Evolutionary conservation across 1,140 invertebrate genomes (phyloP).

Genomic region (Wiebesia pumilae): DNA sequence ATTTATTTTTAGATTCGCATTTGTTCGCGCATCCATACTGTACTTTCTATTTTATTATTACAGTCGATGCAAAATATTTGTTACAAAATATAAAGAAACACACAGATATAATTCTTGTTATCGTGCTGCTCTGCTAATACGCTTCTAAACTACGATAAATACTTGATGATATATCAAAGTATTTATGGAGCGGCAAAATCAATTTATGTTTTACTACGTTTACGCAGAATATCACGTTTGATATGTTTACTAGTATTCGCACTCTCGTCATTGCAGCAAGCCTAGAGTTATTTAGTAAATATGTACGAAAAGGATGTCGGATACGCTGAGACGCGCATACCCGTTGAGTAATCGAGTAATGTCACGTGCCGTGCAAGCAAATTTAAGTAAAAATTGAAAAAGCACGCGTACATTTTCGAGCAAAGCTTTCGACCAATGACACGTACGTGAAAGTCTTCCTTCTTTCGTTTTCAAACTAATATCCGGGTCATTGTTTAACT

Average conservation of each 20-base stretch:
- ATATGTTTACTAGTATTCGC: background rate
- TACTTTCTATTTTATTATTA: background rate
- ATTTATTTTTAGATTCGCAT: background rate
- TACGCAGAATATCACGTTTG: slow-evolving; percentile 1
- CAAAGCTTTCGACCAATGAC: slow-evolving; percentile 10
- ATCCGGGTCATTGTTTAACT: slow-evolving; percentile 16
- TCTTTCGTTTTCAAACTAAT: background rate
- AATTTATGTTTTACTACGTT: background rate
- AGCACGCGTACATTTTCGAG: background rate
- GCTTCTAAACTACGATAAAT: background rate
- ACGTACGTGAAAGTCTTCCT: background rate
- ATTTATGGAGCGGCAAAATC: background rate
- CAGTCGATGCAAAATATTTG: background rate
- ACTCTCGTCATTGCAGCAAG: background rate
- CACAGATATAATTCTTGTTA: background rate
- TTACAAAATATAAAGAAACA: background rate
- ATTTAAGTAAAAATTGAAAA: background rate
- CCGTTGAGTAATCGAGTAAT: background rate
- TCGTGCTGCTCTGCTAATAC: too few relatives aligned
- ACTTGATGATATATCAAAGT: background rate
- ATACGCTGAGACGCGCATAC: background rate
- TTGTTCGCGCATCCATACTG: background rate
- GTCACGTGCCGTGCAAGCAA: background rate
- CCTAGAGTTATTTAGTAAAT: background rate
- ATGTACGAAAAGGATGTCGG: background rate